phyloP scores from a whole-genome alignment of 2,888 invertebrate genomes.

The Drosophila helvetica region DNA sequence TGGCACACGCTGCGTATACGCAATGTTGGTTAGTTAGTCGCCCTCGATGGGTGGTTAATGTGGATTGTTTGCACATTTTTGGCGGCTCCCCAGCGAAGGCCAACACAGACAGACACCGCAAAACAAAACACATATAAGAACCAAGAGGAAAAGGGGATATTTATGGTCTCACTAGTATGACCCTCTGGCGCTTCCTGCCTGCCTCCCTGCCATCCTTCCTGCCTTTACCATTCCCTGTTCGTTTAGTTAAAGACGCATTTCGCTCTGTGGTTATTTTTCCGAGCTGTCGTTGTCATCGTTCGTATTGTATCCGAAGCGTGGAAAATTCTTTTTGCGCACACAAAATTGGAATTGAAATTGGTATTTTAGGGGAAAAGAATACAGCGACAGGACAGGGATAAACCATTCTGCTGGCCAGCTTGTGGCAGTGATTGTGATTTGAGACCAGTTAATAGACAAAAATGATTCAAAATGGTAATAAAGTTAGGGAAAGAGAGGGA shows the following conservation, averaged over 20 bases:
- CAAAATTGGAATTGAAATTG: slow-evolving; percentile 56
- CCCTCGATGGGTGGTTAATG: slow-evolving; percentile 62
- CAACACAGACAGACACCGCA: slow-evolving; percentile 40
- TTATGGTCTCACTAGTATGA: slow-evolving; percentile 43
- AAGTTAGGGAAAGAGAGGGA: too few relatives aligned
- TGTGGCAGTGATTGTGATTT: slow-evolving; percentile 38
- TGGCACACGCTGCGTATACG: slow-evolving; percentile 51
- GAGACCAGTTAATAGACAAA: slow-evolving; percentile 29
- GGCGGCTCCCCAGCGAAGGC: slow-evolving; percentile 52
- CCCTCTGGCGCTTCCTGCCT: slow-evolving; percentile 34
- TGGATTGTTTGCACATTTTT: slow-evolving; percentile 78
- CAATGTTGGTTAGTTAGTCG: slow-evolving; percentile 48
- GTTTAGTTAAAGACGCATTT: slow-evolving; percentile 68
- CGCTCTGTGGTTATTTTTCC: slow-evolving; percentile 34
- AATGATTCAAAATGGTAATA: slow-evolving; percentile 9
- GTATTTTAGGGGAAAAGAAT: slow-evolving; percentile 30
- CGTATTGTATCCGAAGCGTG: slow-evolving; percentile 43
- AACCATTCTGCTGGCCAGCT: slow-evolving; percentile 5
- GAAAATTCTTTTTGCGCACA: slow-evolving; percentile 55
- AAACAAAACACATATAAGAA: slow-evolving; percentile 27
- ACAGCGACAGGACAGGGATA: slow-evolving; percentile 6
- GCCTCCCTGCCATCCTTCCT: background rate
- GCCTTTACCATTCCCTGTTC: slow-evolving; percentile 46
- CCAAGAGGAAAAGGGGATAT: slow-evolving; percentile 3
- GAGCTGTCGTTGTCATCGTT: slow-evolving; percentile 10